A percentile compares a stretch with the other conserved stretches of the same genome.
These are phyloP conservation scores for Trematocara stigmaticum DNA, from an alignment of 2,113 vertebrate species.

Conservation along the genomic window DNA sequence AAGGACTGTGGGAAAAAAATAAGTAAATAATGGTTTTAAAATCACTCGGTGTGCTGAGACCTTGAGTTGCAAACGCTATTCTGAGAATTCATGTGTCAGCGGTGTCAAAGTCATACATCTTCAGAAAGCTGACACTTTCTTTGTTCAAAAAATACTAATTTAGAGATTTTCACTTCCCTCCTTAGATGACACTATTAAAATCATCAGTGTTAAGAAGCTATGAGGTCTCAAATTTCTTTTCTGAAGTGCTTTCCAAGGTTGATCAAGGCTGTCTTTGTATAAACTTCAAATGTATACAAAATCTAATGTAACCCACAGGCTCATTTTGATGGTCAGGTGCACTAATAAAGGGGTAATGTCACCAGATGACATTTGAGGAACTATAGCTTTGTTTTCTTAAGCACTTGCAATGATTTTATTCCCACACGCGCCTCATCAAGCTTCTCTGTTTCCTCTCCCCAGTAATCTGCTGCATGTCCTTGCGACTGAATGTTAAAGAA, in stretches of 20 bases:
- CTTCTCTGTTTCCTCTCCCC: background rate
- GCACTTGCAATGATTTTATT: background rate
- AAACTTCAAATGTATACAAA: background rate
- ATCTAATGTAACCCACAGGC: background rate
- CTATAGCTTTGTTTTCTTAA: background rate
- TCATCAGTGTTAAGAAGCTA: background rate
- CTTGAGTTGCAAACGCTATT: background rate
- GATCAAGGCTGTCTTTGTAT: background rate
- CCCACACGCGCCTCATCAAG: background rate
- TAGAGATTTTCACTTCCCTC: background rate
- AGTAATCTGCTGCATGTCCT: conserved; percentile 36
- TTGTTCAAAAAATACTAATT: background rate
- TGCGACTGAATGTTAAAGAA: conserved; percentile 23
- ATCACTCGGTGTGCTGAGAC: background rate
- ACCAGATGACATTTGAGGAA: background rate
- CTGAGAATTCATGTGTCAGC: background rate
- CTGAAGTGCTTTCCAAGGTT: background rate
- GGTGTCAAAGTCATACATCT: background rate
- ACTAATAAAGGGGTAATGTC: background rate
- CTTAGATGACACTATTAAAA: background rate
- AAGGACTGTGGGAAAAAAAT: background rate
- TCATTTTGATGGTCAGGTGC: background rate
- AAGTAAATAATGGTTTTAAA: conserved; percentile 30
- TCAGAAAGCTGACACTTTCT: background rate
- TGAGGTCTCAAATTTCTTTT: background rate